Evolutionary conservation across 2,888 invertebrate genomes (phyloP).

Genomic region (Andrena bicolor): DNA sequence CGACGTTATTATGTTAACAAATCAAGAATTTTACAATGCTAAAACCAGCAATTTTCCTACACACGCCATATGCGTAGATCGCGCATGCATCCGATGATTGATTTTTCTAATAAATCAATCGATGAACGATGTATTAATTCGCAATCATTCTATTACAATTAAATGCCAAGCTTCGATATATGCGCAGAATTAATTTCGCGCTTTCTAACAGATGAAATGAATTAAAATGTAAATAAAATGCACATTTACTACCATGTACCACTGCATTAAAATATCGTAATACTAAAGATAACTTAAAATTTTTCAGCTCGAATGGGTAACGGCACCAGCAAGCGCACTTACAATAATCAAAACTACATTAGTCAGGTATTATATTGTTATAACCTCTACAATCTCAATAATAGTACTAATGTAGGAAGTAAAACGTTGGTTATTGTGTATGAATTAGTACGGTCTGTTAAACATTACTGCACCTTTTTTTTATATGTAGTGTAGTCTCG

Average conservation of each 20-base stretch:
- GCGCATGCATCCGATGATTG: background rate
- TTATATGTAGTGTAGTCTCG: conserved; percentile 77
- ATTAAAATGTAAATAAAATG: conserved; percentile 20
- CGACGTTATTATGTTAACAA: background rate
- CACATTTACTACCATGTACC: conserved; percentile 1
- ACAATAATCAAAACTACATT: conserved; percentile 75
- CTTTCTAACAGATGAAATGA: conserved; percentile 8
- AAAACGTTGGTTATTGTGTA: background rate
- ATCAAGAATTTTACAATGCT: background rate
- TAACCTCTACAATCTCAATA: conserved; percentile 68
- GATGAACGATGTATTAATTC: background rate
- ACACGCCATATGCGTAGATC: background rate
- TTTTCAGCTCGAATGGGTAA: conserved; percentile 80
- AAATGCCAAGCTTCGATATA: background rate
- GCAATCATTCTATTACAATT: background rate
- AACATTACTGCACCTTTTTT: conserved; percentile 23
- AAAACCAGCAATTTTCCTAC: background rate
- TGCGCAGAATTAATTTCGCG: background rate
- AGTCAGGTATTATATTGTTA: conserved; percentile 78
- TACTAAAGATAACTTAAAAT: conserved; percentile 6
- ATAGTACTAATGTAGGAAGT: background rate
- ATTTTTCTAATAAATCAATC: conserved; percentile 19
- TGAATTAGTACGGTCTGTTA: background rate
- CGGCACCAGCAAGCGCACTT: conserved; percentile 76
- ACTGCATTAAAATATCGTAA: background rate